A percentile compares a stretch with the other conserved stretches of the same genome.
Evolutionary conservation across 2,888 invertebrate genomes (phyloP).

Genomic region (Gari tellinella): DNA sequence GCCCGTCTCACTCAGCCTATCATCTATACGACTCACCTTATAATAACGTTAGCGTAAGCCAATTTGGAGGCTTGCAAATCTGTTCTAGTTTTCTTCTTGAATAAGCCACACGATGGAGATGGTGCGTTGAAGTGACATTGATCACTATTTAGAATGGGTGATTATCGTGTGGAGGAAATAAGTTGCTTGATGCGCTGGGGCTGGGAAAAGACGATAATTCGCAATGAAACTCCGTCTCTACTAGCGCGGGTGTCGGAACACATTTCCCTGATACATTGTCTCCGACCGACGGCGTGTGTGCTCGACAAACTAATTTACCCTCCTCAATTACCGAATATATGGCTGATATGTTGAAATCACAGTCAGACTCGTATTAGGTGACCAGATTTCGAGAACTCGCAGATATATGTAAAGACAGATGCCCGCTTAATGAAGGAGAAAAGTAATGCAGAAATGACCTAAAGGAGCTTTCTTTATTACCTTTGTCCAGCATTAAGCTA

Average conservation of each 20-base stretch:
- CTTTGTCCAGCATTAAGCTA: too few species aligned
- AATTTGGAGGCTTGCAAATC: constrained; percentile 58
- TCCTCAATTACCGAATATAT: constrained; percentile 40
- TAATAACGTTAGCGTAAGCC: constrained; percentile 64
- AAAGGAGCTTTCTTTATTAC: too few species aligned
- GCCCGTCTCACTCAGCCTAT: constrained; percentile 23
- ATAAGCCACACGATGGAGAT: constrained; percentile 54
- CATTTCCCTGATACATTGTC: constrained; percentile 40
- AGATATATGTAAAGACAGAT: too few species aligned
- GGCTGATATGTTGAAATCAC: constrained; percentile 40
- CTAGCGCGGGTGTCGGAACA: constrained; percentile 43
- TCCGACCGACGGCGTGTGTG: constrained; percentile 23
- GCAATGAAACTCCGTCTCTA: constrained; percentile 38
- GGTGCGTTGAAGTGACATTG: constrained; percentile 57
- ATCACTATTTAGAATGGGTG: constrained; percentile 58
- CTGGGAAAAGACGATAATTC: constrained; percentile 59
- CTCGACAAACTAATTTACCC: constrained; percentile 51
- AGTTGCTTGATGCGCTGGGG: constrained; percentile 44
- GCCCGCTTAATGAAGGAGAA: too few species aligned
- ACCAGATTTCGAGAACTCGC: too few species aligned
- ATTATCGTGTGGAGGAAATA: constrained; percentile 63
- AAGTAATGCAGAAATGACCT: too few species aligned
- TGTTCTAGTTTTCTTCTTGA: constrained; percentile 58
- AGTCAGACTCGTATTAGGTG: too few species aligned
- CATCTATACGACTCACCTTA: constrained; percentile 48